A percentile compares a stretch with the other conserved stretches of the same genome.
phyloP scores from a whole-genome alignment of 2,113 vertebrate genomes.

The Cyprinus carpio region DNA sequence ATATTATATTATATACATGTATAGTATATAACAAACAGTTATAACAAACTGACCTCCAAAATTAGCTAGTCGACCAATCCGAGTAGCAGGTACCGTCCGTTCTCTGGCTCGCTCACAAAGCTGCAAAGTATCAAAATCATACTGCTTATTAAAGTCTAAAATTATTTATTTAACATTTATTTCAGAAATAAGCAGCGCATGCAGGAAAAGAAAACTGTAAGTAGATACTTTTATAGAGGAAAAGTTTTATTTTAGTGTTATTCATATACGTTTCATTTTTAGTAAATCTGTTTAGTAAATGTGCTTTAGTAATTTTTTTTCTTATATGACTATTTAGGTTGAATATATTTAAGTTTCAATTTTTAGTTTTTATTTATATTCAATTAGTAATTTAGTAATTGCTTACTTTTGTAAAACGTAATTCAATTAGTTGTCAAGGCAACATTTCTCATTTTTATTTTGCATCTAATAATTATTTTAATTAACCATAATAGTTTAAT shows the following conservation, averaged over 20 bases:
- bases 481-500: neutral
- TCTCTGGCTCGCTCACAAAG: conserved; percentile 83
- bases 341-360: neutral
- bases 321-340: neutral
- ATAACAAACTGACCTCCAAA: conserved; percentile 81
- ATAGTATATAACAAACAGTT: neutral
- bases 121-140: conserved; percentile 62
- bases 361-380: neutral
- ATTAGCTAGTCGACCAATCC: conserved; percentile 84
- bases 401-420: neutral
- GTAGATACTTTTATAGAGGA: neutral
- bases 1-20: too few relatives aligned
- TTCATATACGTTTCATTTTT: too few relatives aligned
- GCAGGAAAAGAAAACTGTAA: neutral
- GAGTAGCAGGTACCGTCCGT: conserved; percentile 83
- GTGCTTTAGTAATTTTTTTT: neutral
- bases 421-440: neutral
- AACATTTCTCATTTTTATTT: neutral
- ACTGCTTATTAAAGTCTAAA: neutral
- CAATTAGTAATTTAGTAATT: neutral
- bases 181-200: neutral
- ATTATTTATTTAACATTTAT: neutral
- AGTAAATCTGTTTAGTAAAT: too few relatives aligned
- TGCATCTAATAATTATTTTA: neutral
- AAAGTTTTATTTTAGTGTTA: neutral